Evolutionary conservation across 35 echinoderm and acorn worm genomes (phyloP).

Genomic region (Lytechinus pictus): DNA sequence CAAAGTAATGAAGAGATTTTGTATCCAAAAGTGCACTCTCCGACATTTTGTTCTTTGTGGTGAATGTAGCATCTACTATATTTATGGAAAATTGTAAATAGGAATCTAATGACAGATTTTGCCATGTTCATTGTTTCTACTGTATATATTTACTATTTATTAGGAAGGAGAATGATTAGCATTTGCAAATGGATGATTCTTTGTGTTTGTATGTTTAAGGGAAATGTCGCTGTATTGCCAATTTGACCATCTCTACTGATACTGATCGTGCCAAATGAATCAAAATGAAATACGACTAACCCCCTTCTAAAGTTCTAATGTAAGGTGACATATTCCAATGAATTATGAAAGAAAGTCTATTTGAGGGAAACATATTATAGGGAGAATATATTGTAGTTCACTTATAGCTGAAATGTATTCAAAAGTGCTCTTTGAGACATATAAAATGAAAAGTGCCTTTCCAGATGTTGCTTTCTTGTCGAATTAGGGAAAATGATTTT

Average conservation of each 20-base stretch:
- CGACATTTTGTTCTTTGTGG: not conserved
- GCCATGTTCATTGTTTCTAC: not conserved
- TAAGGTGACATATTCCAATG: not conserved
- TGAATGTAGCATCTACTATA: not conserved
- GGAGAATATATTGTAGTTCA: not conserved
- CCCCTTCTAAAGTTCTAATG: not conserved
- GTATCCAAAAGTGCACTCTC: not conserved
- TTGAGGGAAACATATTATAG: not conserved
- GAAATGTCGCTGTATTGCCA: not conserved
- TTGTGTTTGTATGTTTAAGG: not conserved
- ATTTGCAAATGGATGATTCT: not conserved
- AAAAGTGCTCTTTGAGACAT: not conserved
- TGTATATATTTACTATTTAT: conserved; percentile 14
- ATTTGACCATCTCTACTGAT: not conserved
- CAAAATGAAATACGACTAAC: not conserved
- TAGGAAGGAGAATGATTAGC: not conserved
- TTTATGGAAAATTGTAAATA: not conserved
- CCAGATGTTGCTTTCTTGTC: not conserved
- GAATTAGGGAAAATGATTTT: too few relatives aligned
- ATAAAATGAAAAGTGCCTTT: not conserved
- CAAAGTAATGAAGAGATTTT: not conserved
- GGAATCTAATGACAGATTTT: not conserved
- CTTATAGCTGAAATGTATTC: not conserved
- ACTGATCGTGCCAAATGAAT: not conserved
- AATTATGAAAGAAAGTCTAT: not conserved